Conservation (phyloP, 2,888 invertebrate species). For the Spodoptera littoralis region DNA sequence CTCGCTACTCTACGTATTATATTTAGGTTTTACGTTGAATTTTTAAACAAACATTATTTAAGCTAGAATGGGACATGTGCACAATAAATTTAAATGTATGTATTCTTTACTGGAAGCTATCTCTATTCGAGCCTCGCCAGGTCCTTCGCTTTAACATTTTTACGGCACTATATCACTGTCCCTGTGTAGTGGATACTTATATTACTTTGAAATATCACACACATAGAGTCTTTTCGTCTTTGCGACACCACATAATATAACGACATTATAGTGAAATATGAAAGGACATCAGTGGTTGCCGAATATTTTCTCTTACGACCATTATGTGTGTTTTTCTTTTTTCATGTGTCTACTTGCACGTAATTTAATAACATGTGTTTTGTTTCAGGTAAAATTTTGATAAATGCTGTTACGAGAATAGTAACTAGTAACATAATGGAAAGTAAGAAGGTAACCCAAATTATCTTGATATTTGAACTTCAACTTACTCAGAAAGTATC, state of each 20-base stretch:
- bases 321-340: conserved; percentile 41
- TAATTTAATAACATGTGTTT: conserved; percentile 47
- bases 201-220: conserved; percentile 42
- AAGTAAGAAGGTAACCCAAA: conserved; percentile 22
- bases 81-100: conserved; percentile 46
- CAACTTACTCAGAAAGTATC: neutral
- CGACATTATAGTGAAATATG: conserved; percentile 57
- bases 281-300: conserved; percentile 52
- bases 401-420: conserved; percentile 12
- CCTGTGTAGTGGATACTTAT: conserved; percentile 26
- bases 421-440: neutral
- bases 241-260: conserved; percentile 51
- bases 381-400: conserved; percentile 51
- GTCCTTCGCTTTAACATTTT: conserved; percentile 26
- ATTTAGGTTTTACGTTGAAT: conserved; percentile 41
- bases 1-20: conserved; percentile 28
- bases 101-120: conserved; percentile 40
- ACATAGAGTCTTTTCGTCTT: conserved; percentile 37
- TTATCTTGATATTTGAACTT: conserved; percentile 1
- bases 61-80: conserved; percentile 43
- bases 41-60: conserved; percentile 41
- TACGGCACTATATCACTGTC: conserved; percentile 39
- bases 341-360: conserved; percentile 31
- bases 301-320: conserved; percentile 47
- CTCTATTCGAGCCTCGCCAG: conserved; percentile 28